These are phyloP conservation scores for Caranx ignobilis DNA, from an alignment of 2,113 vertebrate genomes.

Conservation along the genomic window DNA sequence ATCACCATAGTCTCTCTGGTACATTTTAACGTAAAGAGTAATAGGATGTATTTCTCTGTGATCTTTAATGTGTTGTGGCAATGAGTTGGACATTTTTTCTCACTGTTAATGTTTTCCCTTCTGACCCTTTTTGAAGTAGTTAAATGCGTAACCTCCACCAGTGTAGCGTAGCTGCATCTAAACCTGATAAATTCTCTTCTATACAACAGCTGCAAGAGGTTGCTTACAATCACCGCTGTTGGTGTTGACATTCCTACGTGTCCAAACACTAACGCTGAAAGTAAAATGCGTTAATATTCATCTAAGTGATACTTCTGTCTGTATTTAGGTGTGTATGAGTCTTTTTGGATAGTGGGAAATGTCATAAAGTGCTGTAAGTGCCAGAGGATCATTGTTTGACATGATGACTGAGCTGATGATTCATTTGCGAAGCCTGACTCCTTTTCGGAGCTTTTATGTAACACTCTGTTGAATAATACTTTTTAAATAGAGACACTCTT, in stretches of 20 bases:
- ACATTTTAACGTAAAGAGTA: too few species aligned
- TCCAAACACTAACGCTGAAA: constrained; percentile 20
- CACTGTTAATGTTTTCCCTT: neutral
- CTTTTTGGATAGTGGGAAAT: constrained; percentile 68
- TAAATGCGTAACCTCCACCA: neutral
- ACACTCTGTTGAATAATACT: constrained; percentile 81
- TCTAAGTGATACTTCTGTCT: constrained; percentile 65
- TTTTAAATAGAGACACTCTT: constrained; percentile 80
- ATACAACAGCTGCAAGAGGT: neutral
- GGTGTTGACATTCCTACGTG: constrained; percentile 17
- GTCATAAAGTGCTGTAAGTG: constrained; percentile 60
- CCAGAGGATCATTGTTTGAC: constrained; percentile 63
- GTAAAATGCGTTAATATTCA: constrained; percentile 55
- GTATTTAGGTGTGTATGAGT: constrained; percentile 64
- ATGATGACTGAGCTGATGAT: constrained; percentile 70
- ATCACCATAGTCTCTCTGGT: too few species aligned
- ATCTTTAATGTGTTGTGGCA: neutral
- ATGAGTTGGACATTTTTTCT: neutral
- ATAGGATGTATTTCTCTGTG: neutral
- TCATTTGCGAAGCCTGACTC: constrained; percentile 73
- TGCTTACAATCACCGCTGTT: constrained; percentile 14
- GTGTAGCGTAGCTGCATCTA: neutral
- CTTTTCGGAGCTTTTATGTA: constrained; percentile 78
- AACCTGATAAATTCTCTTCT: neutral
- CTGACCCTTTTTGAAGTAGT: neutral